phyloP scores from a whole-genome alignment of 2,797 vertebrate species.

The Schizothorax lantsangensis region DNA sequence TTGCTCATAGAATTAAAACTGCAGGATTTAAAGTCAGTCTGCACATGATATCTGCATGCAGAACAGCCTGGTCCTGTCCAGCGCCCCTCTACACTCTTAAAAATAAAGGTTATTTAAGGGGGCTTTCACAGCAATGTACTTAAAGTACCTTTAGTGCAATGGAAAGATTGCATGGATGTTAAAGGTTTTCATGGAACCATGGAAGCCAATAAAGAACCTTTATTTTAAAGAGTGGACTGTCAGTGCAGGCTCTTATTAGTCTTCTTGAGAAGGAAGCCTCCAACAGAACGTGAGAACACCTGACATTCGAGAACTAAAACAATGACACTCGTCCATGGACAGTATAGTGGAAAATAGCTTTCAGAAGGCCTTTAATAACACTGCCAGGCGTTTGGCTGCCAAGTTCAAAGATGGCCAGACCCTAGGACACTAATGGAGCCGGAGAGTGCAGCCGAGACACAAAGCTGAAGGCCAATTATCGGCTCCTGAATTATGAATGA shows the following conservation, averaged over 20 bases:
- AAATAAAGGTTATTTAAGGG: neutral
- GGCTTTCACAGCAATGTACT: neutral
- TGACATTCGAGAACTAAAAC: constrained; percentile 4
- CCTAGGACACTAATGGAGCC: constrained; percentile 66
- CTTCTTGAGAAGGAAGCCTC: neutral
- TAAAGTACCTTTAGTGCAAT: neutral
- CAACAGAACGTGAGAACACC: neutral
- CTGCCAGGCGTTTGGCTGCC: constrained; percentile 47
- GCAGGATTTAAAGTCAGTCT: neutral
- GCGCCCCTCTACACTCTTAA: too few relatives aligned
- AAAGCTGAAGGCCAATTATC: constrained; percentile 68
- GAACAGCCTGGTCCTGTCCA: too few relatives aligned
- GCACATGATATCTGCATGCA: neutral
- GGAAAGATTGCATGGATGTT: neutral
- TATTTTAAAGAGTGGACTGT: neutral
- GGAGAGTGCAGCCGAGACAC: constrained; percentile 61
- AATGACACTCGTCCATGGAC: constrained; percentile 16
- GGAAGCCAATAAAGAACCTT: neutral
- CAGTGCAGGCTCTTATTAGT: neutral
- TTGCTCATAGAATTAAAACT: neutral
- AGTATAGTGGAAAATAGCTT: constrained; percentile 42
- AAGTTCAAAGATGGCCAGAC: constrained; percentile 63
- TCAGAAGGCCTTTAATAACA: constrained; percentile 52
- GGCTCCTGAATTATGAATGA: constrained; percentile 77
- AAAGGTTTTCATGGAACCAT: neutral